A percentile compares a stretch with the other conserved stretches of the same genome.
phyloP scores from a whole-genome alignment of 2,888 invertebrate genomes.

The Cenopis cana region DNA sequence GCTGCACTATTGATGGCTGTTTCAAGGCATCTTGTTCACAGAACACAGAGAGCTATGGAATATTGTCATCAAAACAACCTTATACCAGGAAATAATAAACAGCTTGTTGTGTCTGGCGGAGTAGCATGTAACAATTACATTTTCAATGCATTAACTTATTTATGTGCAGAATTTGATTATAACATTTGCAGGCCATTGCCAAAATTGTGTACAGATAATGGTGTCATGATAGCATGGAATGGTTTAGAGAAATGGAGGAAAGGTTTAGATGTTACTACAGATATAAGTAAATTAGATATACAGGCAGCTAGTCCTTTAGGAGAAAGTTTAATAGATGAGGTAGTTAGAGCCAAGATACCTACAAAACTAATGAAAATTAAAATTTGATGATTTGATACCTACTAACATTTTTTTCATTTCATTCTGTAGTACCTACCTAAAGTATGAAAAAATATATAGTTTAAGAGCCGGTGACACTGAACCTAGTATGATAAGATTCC shows the following conservation, averaged over 20 bases:
- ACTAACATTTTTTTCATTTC: not conserved
- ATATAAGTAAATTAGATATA: constrained; percentile 87
- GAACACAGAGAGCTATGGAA: constrained; percentile 94
- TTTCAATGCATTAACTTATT: constrained; percentile 86
- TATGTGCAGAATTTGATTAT: constrained; percentile 89
- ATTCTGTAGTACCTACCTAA: not conserved
- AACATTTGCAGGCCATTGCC: constrained; percentile 91
- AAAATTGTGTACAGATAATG: constrained; percentile 97
- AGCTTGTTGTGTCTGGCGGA: constrained; percentile 95
- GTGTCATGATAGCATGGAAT: constrained; percentile 99
- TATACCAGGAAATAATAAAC: constrained; percentile 86
- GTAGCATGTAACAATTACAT: constrained; percentile 97
- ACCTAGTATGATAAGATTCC: too few species aligned
- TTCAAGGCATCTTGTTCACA: constrained; percentile 91
- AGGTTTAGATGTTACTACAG: constrained; percentile 79
- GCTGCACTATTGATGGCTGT: constrained; percentile 91
- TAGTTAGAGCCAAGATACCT: constrained; percentile 82
- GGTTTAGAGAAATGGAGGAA: constrained; percentile 92
- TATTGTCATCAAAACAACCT: constrained; percentile 87
- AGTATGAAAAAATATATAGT: too few species aligned
- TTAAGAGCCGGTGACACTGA: too few species aligned
- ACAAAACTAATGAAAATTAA: constrained; percentile 73
- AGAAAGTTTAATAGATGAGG: constrained; percentile 84
- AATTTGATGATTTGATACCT: not conserved
- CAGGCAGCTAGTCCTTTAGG: constrained; percentile 88